Evolutionary conservation across 1,140 invertebrate genomes (phyloP).

Genomic region (Cyclargus thomasi): DNA sequence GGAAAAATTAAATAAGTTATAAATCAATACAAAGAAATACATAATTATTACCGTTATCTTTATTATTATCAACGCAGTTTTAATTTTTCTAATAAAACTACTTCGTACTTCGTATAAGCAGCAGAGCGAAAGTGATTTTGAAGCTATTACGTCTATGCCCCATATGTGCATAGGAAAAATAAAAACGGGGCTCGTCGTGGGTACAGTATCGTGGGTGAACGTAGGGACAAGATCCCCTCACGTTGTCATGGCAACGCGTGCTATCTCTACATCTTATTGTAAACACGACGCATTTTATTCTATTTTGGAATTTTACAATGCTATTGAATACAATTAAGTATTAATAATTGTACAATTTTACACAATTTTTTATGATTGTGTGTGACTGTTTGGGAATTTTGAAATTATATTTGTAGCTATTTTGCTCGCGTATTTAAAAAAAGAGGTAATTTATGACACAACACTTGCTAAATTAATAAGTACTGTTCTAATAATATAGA

Average conservation of each 20-base stretch:
- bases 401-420: neutral
- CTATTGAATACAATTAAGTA: constrained; percentile 2
- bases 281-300: constrained; percentile 24
- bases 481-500: too few relatives aligned
- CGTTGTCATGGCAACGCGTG: constrained; percentile 52
- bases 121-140: neutral
- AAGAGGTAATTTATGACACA: too few relatives aligned
- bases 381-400: neutral
- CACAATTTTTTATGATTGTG: neutral
- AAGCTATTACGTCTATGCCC: neutral
- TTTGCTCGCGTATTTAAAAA: too few relatives aligned
- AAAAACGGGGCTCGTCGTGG: constrained; percentile 37
- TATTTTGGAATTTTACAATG: constrained; percentile 15
- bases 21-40: too few relatives aligned
- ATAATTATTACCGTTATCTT: too few relatives aligned
- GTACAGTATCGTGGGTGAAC: constrained; percentile 53
- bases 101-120: too few relatives aligned
- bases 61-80: too few relatives aligned
- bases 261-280: constrained; percentile 57
- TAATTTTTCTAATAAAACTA: too few relatives aligned
- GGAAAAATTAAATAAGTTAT: too few relatives aligned
- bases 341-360: neutral
- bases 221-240: constrained; percentile 47
- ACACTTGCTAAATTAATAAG: too few relatives aligned
- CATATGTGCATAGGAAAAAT: constrained; percentile 42